Conservation (phyloP, 2,113 vertebrate species). For the Eulemur rufifrons region DNA sequence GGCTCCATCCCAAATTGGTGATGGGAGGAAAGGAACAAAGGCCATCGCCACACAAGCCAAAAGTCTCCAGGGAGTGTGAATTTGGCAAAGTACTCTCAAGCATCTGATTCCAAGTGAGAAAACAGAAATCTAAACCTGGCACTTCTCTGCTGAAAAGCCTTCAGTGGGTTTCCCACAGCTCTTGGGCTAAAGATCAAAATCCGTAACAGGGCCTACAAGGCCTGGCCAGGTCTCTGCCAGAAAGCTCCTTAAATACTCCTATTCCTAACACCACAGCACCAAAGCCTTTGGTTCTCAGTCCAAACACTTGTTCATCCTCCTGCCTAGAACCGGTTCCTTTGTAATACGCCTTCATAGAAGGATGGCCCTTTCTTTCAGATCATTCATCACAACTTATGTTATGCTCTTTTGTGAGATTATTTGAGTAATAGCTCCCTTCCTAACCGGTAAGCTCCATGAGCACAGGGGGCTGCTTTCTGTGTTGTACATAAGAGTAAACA, state of each 20-base stretch:
- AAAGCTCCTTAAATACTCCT: not conserved
- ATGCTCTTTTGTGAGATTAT: not conserved
- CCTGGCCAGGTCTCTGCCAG: not conserved
- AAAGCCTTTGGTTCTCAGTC: not conserved
- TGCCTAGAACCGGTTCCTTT: not conserved
- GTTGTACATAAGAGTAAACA: not conserved
- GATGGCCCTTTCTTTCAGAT: not conserved
- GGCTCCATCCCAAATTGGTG: not conserved
- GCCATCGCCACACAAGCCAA: not conserved
- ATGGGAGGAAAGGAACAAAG: constrained; percentile 16
- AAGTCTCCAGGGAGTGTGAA: not conserved
- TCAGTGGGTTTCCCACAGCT: not conserved
- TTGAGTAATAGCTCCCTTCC: not conserved
- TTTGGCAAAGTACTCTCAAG: not conserved
- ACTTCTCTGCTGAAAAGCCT: not conserved
- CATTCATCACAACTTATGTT: not conserved
- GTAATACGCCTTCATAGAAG: not conserved
- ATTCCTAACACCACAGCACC: not conserved
- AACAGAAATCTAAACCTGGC: not conserved
- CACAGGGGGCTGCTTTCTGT: not conserved
- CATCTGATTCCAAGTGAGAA: not conserved
- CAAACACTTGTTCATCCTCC: not conserved
- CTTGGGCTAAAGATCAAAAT: not conserved
- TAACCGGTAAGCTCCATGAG: not conserved
- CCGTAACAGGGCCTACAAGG: not conserved